These are phyloP conservation scores for Philypnodon macrostomus DNA, from an alignment of 2,797 vertebrate genomes.

Conservation along the genomic window DNA sequence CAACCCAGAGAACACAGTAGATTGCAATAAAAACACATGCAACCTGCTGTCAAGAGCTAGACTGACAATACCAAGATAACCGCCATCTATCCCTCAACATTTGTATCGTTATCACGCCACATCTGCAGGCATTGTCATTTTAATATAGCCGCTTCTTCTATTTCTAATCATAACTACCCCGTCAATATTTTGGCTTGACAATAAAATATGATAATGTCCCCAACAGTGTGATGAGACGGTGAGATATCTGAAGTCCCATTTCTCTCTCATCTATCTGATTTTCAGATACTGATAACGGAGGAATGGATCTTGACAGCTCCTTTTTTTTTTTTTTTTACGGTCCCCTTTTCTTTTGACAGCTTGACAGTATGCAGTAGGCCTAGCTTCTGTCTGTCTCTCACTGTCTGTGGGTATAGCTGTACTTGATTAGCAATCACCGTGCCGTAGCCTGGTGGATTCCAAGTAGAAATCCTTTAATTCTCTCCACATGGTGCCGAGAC, in stretches of 20 bases:
- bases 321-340: conserved; percentile 30
- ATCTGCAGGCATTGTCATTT: conserved; percentile 27
- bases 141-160: conserved; percentile 1
- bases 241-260: conserved; percentile 36
- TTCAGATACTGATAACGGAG: conserved; percentile 29
- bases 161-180: conserved; percentile 16
- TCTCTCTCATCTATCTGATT: conserved; percentile 28
- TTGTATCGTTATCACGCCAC: conserved; percentile 27
- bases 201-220: conserved; percentile 29
- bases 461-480: conserved; percentile 55
- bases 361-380: conserved; percentile 47
- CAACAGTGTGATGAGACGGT: conserved; percentile 26
- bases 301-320: conserved; percentile 39
- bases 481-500: conserved; percentile 47
- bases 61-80: conserved; percentile 50
- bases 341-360: conserved; percentile 43
- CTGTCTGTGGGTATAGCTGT: conserved; percentile 16
- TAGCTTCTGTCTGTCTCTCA: conserved; percentile 23
- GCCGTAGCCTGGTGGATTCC: conserved; percentile 28
- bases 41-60: conserved; percentile 35
- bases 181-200: conserved; percentile 37
- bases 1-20: conserved; percentile 8
- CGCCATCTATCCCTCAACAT: conserved; percentile 25
- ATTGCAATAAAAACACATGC: conserved; percentile 26
- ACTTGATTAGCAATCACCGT: conserved; percentile 58